phyloP scores from a whole-genome alignment of 1,140 invertebrate genomes.

The Pseudomyrmex gracilis region DNA sequence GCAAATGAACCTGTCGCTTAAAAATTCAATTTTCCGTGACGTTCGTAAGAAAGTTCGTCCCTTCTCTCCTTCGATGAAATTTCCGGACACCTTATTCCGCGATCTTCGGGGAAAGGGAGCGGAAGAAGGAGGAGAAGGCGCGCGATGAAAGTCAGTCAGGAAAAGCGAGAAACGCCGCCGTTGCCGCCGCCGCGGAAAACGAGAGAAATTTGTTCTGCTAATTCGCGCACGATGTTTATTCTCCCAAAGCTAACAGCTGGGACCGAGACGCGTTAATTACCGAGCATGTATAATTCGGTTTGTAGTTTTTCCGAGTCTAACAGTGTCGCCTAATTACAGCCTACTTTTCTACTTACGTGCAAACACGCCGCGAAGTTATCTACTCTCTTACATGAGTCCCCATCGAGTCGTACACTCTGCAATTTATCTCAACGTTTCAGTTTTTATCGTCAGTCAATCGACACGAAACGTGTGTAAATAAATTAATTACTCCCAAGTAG shows the following conservation, averaged over 20 bases:
- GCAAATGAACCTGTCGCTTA: constrained; percentile 69
- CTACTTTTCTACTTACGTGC: constrained; percentile 31
- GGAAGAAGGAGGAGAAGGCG: constrained; percentile 5
- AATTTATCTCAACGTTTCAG: constrained; percentile 29
- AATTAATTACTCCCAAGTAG: constrained; percentile 21
- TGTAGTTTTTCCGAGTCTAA: constrained; percentile 65
- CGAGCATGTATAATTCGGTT: constrained; percentile 71
- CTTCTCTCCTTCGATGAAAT: constrained; percentile 56
- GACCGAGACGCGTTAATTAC: constrained; percentile 69
- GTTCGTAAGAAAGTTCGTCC: constrained; percentile 62
- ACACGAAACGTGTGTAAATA: not conserved
- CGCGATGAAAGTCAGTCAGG: constrained; percentile 26
- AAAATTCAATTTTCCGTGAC: constrained; percentile 73
- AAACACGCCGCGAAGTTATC: constrained; percentile 18
- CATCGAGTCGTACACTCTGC: not conserved
- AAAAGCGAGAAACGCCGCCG: constrained; percentile 1
- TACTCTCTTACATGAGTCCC: not conserved
- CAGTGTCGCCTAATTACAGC: constrained; percentile 9
- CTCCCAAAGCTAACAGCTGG: constrained; percentile 64
- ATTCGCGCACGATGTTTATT: constrained; percentile 73
- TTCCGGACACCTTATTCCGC: constrained; percentile 55
- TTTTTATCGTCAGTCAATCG: not conserved
- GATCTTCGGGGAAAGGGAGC: constrained; percentile 8
- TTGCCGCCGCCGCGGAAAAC: not conserved
- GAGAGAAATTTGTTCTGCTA: constrained; percentile 72